These are phyloP conservation scores for Tamandua tetradactyla DNA, from an alignment of 2,797 vertebrate genomes.

Conservation along the genomic window DNA sequence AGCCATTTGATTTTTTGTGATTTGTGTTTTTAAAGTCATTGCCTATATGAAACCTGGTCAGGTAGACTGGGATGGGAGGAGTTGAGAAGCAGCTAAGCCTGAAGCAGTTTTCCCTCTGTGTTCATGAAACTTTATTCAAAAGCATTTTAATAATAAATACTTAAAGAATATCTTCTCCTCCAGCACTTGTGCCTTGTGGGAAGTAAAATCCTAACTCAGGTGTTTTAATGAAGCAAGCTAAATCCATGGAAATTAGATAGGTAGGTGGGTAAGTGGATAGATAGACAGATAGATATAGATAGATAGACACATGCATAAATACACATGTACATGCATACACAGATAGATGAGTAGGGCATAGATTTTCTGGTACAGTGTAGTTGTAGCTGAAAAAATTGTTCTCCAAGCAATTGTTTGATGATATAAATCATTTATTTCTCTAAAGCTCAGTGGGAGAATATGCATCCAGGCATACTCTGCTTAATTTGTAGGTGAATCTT, in stretches of 20 bases:
- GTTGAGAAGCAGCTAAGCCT: neutral
- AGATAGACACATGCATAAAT: neutral
- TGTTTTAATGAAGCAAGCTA: slow-evolving; percentile 30
- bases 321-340: neutral
- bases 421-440: neutral
- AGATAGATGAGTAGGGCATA: neutral
- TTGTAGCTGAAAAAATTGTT: neutral
- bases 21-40: slow-evolving; percentile 41
- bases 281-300: neutral
- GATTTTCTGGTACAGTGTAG: neutral
- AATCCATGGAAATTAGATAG: neutral
- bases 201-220: neutral
- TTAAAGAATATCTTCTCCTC: neutral
- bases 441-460: neutral
- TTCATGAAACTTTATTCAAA: neutral
- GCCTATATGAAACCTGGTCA: neutral
- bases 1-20: neutral
- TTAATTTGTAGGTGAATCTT: neutral
- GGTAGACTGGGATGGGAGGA: neutral
- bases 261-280: neutral
- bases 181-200: neutral
- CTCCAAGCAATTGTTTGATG: neutral
- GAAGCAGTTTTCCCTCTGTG: neutral
- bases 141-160: neutral
- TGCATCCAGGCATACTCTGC: neutral